Evolutionary conservation across 64 coral and sea anemone genomes (phyloP).

Genomic region (Acropora tenuis): DNA sequence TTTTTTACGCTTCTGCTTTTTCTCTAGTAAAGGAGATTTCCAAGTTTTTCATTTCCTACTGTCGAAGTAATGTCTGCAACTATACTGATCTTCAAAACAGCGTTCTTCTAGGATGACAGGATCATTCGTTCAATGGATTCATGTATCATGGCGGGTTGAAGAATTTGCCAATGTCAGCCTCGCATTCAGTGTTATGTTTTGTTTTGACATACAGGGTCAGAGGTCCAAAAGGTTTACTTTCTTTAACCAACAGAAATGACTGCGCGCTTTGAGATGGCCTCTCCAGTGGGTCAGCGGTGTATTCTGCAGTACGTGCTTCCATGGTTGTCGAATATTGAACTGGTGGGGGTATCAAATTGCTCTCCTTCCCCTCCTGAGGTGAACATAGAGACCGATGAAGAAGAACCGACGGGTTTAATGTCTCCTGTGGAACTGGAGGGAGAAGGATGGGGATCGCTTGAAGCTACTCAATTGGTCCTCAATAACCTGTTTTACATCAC

Average conservation of each 20-base stretch:
- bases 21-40: too few species aligned
- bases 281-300: slow-evolving; percentile 79
- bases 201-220: too few species aligned
- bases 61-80: too few species aligned
- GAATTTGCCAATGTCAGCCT: too few species aligned
- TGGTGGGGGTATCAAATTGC: slow-evolving; percentile 88
- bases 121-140: too few species aligned
- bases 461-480: slow-evolving; percentile 91
- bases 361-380: slow-evolving; percentile 49
- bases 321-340: slow-evolving; percentile 91
- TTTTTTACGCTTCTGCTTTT: too few species aligned
- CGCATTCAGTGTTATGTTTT: too few species aligned
- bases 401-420: slow-evolving; percentile 55
- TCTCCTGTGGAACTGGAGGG: slow-evolving; percentile 80
- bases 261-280: slow-evolving; percentile 85
- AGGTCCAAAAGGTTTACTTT: neutral
- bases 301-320: slow-evolving; percentile 95
- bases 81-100: too few species aligned
- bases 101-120: too few species aligned
- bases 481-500: slow-evolving; percentile 97
- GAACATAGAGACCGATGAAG: slow-evolving; percentile 68
- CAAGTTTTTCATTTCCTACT: too few species aligned
- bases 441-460: slow-evolving; percentile 96
- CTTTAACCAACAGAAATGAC: slow-evolving; percentile 81
- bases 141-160: too few species aligned